Evolutionary conservation across 2,888 invertebrate genomes (phyloP).

Genomic region (Drosophila dives): DNA sequence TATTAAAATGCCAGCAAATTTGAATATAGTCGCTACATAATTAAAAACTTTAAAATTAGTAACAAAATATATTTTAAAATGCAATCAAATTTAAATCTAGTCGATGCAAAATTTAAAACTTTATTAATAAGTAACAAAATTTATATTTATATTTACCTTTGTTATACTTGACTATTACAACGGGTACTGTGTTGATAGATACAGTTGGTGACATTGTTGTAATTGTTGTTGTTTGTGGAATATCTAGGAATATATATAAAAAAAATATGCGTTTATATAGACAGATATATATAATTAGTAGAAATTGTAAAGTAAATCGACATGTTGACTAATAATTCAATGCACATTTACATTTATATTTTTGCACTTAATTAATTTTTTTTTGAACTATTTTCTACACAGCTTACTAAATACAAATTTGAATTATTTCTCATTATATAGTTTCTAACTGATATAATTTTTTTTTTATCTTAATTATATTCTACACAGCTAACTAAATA

Average conservation of each 20-base stretch:
- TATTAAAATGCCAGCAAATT: no score
- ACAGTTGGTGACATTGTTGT: constrained; percentile 84
- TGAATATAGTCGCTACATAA: no score
- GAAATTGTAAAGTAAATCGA: background rate
- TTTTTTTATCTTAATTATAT: background rate
- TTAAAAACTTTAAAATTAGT: no score
- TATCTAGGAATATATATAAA: constrained; percentile 70
- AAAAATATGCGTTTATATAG: background rate
- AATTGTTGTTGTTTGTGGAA: constrained; percentile 84
- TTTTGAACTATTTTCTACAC: no score
- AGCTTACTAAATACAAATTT: background rate
- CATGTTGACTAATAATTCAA: background rate
- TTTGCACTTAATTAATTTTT: background rate
- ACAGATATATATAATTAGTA: background rate
- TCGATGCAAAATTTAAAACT: no score
- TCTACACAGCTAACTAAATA: background rate
- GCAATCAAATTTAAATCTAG: no score
- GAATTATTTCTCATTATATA: background rate
- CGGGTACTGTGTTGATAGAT: constrained; percentile 83
- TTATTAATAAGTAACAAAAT: no score
- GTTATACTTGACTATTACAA: constrained; percentile 82
- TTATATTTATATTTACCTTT: constrained; percentile 74
- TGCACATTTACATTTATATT: background rate
- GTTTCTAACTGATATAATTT: background rate
- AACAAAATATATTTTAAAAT: no score